Evolutionary conservation across 2,888 invertebrate genomes (phyloP), one percentile per base, ranked within the genome.

Genomic region (Xestobium rufovillosum): DNA sequence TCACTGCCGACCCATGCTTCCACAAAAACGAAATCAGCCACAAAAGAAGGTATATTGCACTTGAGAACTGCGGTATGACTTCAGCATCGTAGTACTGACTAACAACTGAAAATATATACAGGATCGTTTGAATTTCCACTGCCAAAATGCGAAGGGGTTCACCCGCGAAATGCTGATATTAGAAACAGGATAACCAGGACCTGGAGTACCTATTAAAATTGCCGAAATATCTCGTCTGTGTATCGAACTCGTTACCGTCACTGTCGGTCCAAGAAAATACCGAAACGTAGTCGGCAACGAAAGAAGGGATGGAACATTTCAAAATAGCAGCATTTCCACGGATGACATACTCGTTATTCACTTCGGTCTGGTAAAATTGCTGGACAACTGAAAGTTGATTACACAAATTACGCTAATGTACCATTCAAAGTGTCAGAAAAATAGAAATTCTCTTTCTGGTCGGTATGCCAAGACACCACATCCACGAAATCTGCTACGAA

Each of bases 231-330:
- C n/a, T n/a, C n/a, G n/a, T n/a, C n/a, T n/a, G n/a, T n/a, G n/a
- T n/a, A n/a, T n/a, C n/a, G n/a, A n/a, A n/a, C n/a, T n/a, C n/a
- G n/a, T n/a, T n/a, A 51, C 85, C 87, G 52, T 83, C 80, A 50
- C 83, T 82, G 66, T 87, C 86, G 60, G 78, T 75, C 89, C 89
- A 89, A 66, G 84, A 79, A 70, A 85, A 85, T 53, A 92, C 88
- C 54, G 72, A 76, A 49, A 92, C 86, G 70, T 89, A 91, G 67
- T 91, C 90, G 28, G 88, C 85, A 45, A 91, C 89, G 69, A 87
- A 92, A 56, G 87, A 87, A 38, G 92, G 92, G 43, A 92, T 84
- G 74, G 88, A 86, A 70, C 92, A 94, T 70, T 86, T 88, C 80
- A 92, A 85, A 39, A 92, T 80, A 38, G 89, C 90, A 36, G 89